These are phyloP conservation scores for Lytechinus variegatus DNA, from an alignment of 35 echinoderm and acorn worm genomes.

Conservation along the genomic window DNA sequence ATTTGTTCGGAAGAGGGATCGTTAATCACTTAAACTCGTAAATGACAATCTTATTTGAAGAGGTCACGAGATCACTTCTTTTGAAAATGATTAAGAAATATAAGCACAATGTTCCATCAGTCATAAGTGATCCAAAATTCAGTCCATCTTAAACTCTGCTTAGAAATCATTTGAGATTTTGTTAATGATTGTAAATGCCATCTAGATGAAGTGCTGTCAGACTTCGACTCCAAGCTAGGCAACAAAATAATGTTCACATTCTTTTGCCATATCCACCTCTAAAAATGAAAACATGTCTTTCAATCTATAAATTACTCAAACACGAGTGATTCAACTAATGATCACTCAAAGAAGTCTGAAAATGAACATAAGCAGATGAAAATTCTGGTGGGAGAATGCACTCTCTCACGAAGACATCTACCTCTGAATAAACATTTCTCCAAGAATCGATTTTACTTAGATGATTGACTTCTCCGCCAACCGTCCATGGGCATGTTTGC, in stretches of 20 bases:
- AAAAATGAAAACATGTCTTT: not conserved
- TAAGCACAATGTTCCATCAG: not conserved
- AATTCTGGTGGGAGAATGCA: not conserved
- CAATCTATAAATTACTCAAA: not conserved
- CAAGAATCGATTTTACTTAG: not conserved
- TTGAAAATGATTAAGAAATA: not conserved
- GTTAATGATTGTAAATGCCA: too few relatives aligned
- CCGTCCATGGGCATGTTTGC: not conserved
- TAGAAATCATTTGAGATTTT: too few relatives aligned
- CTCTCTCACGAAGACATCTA: not conserved
- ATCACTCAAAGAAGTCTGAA: not conserved
- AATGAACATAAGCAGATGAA: not conserved
- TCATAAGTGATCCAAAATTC: too few relatives aligned
- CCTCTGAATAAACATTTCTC: not conserved
- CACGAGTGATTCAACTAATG: not conserved
- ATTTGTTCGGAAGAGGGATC: not conserved
- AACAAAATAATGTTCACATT: not conserved
- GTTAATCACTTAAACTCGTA: not conserved
- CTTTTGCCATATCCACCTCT: not conserved
- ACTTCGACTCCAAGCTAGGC: not conserved
- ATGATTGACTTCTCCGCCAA: not conserved
- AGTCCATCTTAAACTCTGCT: too few relatives aligned
- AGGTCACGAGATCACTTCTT: not conserved
- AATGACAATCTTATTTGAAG: not conserved
- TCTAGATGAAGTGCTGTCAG: too few relatives aligned